Evolutionary conservation across 2,113 vertebrate genomes (phyloP).

Genomic region (Sinocyclocheilus rhinocerous): DNA sequence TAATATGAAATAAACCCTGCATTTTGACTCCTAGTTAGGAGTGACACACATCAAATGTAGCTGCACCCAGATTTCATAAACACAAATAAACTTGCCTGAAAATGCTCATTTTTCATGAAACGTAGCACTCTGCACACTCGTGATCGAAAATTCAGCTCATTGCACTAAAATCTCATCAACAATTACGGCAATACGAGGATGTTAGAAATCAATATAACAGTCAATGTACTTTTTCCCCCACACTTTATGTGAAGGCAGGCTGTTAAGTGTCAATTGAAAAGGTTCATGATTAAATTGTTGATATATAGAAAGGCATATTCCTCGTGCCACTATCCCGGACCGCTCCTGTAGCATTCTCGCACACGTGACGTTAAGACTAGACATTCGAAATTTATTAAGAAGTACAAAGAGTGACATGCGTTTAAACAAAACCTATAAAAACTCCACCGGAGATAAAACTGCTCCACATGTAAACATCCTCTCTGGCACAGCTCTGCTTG

Average conservation of each 20-base stretch:
- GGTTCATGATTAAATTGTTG: not conserved
- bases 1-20: constrained; percentile 12
- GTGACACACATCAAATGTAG: not conserved
- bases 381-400: constrained; percentile 70
- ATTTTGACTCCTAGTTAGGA: not conserved
- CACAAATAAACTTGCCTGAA: not conserved
- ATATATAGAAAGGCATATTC: not conserved
- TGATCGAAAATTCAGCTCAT: too few species aligned
- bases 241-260: not conserved
- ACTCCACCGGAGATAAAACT: constrained; percentile 64
- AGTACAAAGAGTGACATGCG: constrained; percentile 77
- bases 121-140: not conserved
- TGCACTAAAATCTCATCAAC: too few species aligned
- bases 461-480: constrained; percentile 68
- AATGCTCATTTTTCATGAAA: not conserved
- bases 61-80: constrained; percentile 14
- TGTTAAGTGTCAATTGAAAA: constrained; percentile 6
- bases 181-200: too few species aligned
- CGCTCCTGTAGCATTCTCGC: not conserved
- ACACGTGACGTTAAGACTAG: constrained; percentile 3
- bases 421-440: constrained; percentile 68
- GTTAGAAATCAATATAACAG: not conserved
- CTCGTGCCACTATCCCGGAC: too few species aligned
- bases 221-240: not conserved
- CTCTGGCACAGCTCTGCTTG: constrained; percentile 58